Base-by-base conservation (phyloP, 2,888 invertebrate species). In the Apocheima hispidaria region DNA sequence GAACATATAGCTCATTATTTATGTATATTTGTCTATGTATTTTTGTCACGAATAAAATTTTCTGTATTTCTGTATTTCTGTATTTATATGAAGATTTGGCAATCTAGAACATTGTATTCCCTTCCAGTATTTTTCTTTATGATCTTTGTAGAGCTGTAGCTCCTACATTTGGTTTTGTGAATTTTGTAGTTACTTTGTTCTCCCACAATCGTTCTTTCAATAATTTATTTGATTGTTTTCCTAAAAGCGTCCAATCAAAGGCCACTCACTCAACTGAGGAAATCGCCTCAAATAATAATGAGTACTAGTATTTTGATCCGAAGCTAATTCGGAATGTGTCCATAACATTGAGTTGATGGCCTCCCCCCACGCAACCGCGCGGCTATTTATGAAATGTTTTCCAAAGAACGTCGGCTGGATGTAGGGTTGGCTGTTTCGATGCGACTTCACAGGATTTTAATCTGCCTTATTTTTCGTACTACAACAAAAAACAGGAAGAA, bases 281-380 rank as follows among this genome's bases (percentile, higher is more conserved):
- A 46, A 48, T 16, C 52, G 33, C 23, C 33, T 48, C 46, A n/a
- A 36, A 36, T 44, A 18, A 46, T 53, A 40, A 46, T 33, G 41
- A 49, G 41, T 33, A 48, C 20, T 16, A 41, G 40, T 58, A 57
- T 63, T 54, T 61, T 55, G 54, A 72, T 71, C 65, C 64, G 71
- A 55, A 66, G 78, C 78, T 80, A 81, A 83, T 83, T 84, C 74
- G 70, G 80, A 80, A 81, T 83, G 83, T 76, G 81, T 81, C 75
- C 80, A 83, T 79, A 86, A 87, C 85, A 86, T 87, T 85, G 82
- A 82, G 82, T 83, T 81, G 72, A 68, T 67, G 70, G 63, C 76
- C 83, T 76, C 90, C 90, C 83, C 90, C 90, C 83, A 87, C 90
- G 86, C 83, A 79, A 81, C 73, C 69, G 71, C 71, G 63, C 75